phyloP scores from a whole-genome alignment of 2,888 invertebrate genomes.

The Volucella bombylans region DNA sequence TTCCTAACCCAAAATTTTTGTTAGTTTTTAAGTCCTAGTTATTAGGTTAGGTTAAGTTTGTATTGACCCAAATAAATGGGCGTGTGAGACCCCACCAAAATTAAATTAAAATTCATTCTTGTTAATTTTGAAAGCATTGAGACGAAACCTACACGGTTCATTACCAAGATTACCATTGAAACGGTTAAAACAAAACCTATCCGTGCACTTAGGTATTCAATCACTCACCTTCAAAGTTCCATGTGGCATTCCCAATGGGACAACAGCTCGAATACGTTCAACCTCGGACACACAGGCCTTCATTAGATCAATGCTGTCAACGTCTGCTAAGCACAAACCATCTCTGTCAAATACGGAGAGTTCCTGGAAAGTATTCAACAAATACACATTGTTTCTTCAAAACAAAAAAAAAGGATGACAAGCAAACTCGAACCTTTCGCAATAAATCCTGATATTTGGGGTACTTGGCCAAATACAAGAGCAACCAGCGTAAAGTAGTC shows the following conservation, averaged over 20 bases:
- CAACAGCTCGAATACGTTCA: conserved; percentile 90
- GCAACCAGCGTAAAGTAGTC: conserved; percentile 91
- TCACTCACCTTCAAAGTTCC: conserved; percentile 84
- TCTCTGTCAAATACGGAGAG: conserved; percentile 69
- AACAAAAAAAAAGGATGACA: background rate
- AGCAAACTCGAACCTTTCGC: conserved; percentile 72
- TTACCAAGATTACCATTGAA: too few relatives aligned
- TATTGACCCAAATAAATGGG: too few relatives aligned
- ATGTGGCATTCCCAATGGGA: conserved; percentile 93
- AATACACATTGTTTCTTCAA: background rate
- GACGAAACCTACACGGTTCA: too few relatives aligned
- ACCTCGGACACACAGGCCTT: conserved; percentile 90
- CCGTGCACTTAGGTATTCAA: too few relatives aligned
- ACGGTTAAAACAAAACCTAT: too few relatives aligned
- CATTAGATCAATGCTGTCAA: conserved; percentile 78
- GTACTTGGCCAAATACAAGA: conserved; percentile 89
- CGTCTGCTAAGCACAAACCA: conserved; percentile 76
- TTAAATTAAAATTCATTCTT: too few relatives aligned
- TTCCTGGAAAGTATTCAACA: conserved; percentile 53
- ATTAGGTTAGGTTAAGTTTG: too few relatives aligned
- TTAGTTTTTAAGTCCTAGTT: too few relatives aligned
- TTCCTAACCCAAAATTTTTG: too few relatives aligned
- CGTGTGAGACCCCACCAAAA: too few relatives aligned
- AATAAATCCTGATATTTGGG: conserved; percentile 85
- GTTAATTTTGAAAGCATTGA: too few relatives aligned